Evolutionary conservation across 1,140 invertebrate species (phyloP), one percentile per base, ranked within the genome.

Genomic region (Dendrolimus kikuchii): DNA sequence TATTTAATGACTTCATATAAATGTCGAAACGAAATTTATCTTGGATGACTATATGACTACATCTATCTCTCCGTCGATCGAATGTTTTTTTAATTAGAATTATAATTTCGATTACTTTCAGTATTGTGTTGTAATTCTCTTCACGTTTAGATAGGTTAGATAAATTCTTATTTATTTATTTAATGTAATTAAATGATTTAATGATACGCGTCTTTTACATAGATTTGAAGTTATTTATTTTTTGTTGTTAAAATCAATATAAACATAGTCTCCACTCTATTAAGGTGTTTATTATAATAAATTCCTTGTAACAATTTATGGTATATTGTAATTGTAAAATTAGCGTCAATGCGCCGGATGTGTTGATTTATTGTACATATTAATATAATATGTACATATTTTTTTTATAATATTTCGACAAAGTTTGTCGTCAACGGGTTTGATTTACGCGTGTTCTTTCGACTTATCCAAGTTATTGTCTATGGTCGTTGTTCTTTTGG

Each of bases 141-240:
- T 74, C 68, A 70, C 55, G 50, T 64, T 75, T 81, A 82, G 70
- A 60, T 80, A 81, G 69, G 62, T 48, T 78, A 84, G 73, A 75
- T 80, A 77, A 77, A 77, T 73, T 72, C 60, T 79, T 69, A 81
- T 81, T 86, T 81, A 83, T 83, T 83, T 83, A 80, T 84, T 81
- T 68, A 71, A 69, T 58, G 49, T 56, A 56, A 23, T 23, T 23
- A 23, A 43, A 68, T 78, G 81, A 74, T 55, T 53, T 79, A 66
- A 63, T 71, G 74, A 58, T 67, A 72, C 62, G 55, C 59, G 23
- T 9, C 53, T 62, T 56, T 50, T 8, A 51, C 36, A 36, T 62
- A 68, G 59, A 59, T 64, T 70, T 55, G 59, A 69, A 65, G 64
- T 74, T 75, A 77, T 81, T 79, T 75, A 77, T 79, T 75, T 59